These are phyloP conservation scores for Dinoponera quadriceps DNA, from an alignment of 1,140 invertebrate genomes.

Conservation along the genomic window DNA sequence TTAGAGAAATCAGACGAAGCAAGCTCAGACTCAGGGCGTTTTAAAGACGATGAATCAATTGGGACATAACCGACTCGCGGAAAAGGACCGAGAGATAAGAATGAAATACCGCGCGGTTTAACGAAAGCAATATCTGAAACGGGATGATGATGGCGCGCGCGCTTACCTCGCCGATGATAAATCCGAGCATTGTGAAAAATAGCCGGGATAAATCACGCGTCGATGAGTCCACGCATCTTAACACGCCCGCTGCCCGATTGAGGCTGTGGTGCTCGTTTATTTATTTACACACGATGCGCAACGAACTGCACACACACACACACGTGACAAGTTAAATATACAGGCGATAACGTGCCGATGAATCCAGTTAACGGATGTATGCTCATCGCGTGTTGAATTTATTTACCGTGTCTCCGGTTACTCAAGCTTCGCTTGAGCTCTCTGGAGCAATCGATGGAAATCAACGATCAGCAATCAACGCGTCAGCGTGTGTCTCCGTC, in stretches of 20 bases:
- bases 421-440: no score
- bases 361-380: no score
- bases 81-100: not conserved
- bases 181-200: conserved; percentile 4
- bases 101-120: not conserved
- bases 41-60: not conserved
- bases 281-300: no score
- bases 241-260: not conserved
- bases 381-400: no score
- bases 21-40: not conserved
- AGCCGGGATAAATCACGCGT: not conserved
- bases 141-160: not conserved
- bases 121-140: not conserved
- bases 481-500: no score
- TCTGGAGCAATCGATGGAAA: no score
- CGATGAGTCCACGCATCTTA: not conserved
- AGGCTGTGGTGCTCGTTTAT: no score
- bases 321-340: no score
- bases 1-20: not conserved
- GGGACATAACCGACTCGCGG: not conserved
- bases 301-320: no score
- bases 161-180: not conserved
- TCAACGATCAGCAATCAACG: no score
- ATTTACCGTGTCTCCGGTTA: no score
- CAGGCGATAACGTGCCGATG: no score